Conservation (phyloP, 2,113 vertebrate species). For the Microcebus tavaratra region DNA sequence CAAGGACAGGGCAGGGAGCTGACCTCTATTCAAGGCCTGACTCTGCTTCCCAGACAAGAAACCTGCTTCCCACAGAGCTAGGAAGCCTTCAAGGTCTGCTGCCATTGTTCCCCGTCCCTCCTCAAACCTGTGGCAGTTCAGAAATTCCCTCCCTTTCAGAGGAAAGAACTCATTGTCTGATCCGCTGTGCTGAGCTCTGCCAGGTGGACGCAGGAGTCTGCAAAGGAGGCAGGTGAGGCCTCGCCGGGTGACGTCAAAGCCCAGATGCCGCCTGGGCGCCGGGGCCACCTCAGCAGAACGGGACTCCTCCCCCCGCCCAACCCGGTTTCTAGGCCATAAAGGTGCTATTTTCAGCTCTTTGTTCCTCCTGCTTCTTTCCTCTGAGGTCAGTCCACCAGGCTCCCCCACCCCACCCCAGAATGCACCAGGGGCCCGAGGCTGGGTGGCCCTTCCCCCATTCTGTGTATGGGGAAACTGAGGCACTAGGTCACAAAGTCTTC, state of each 20-base stretch:
- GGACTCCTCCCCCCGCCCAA: neutral
- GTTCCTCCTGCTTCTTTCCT: neutral
- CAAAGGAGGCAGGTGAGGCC: neutral
- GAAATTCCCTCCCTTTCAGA: neutral
- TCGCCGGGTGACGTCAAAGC: neutral
- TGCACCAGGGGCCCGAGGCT: neutral
- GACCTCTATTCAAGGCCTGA: neutral
- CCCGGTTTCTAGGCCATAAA: neutral
- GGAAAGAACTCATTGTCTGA: neutral
- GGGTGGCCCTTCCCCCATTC: neutral
- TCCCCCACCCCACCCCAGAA: neutral
- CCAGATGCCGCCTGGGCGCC: neutral
- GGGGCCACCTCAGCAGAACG: neutral
- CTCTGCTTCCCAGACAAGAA: neutral
- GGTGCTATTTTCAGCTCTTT: slow-evolving; percentile 45
- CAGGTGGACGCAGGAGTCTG: neutral
- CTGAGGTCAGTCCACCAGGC: neutral
- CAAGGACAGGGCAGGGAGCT: neutral
- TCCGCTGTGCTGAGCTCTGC: neutral
- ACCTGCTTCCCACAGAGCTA: neutral
- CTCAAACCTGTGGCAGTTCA: fast-evolving
- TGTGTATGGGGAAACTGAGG: neutral
- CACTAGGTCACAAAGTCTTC: neutral
- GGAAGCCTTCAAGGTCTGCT: neutral
- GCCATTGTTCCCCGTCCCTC: fast-evolving